phyloP scores from a whole-genome alignment of 2,113 vertebrate species.

The Platysternon megacephalum region DNA sequence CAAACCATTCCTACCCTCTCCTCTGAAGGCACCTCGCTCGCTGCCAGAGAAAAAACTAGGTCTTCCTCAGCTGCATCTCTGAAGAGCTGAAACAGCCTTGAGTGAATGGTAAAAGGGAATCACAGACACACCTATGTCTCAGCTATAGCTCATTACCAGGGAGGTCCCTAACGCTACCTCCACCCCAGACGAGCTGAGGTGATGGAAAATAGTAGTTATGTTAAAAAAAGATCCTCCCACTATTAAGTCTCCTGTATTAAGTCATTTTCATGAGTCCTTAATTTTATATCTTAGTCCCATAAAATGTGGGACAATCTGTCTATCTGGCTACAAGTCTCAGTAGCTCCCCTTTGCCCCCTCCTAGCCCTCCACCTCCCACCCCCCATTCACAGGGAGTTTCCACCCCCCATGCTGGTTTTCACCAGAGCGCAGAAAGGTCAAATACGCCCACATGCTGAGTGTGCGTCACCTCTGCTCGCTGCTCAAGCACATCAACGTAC shows the following conservation, averaged over 20 bases:
- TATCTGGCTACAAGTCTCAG: background rate
- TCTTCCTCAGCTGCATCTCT: background rate
- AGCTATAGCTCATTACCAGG: accelerated
- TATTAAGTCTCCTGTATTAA: background rate
- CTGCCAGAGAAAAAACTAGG: background rate
- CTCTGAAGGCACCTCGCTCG: background rate
- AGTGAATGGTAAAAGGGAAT: background rate
- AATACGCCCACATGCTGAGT: background rate
- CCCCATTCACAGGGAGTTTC: background rate
- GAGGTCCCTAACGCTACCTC: background rate
- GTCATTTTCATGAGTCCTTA: background rate
- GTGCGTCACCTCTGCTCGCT: background rate
- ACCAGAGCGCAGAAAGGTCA: background rate
- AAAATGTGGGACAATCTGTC: background rate
- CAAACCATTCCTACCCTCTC: background rate
- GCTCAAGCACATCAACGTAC: no score
- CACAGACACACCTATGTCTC: accelerated
- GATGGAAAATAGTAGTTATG: background rate
- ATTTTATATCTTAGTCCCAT: background rate
- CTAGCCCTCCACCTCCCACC: background rate
- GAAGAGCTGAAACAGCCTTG: background rate
- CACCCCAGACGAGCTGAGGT: accelerated
- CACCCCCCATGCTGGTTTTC: background rate
- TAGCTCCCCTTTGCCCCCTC: background rate
- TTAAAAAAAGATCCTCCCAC: background rate